These are phyloP conservation scores for Hippopotamyrus pictus DNA, from an alignment of 2,797 vertebrate genomes.

Conservation along the genomic window DNA sequence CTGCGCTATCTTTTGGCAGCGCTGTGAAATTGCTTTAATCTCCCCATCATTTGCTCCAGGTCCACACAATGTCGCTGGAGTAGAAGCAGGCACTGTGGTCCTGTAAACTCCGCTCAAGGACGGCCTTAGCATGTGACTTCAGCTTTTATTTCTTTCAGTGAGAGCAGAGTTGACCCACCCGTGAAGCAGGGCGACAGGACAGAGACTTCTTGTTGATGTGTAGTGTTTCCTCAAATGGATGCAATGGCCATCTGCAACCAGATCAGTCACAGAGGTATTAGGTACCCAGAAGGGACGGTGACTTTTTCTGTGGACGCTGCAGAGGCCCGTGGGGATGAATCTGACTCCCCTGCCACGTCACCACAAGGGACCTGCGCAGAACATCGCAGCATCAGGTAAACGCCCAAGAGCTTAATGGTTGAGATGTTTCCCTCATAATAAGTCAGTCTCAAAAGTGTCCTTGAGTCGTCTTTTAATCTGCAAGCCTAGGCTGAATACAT, in stretches of 20 bases:
- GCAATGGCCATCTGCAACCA: constrained; percentile 27
- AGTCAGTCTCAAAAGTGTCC: constrained; percentile 36
- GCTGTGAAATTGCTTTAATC: constrained; percentile 26
- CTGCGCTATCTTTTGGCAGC: neutral
- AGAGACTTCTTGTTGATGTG: neutral
- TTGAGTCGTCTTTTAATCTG: neutral
- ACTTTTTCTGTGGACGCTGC: constrained; percentile 27
- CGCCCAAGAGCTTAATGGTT: constrained; percentile 45
- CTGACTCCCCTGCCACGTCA: constrained; percentile 40
- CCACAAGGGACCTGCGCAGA: constrained; percentile 33
- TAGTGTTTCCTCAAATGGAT: constrained; percentile 27
- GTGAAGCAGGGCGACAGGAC: neutral
- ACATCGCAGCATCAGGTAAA: neutral
- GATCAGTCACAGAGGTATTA: constrained; percentile 42
- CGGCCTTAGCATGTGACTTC: neutral
- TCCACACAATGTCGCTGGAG: constrained; percentile 13
- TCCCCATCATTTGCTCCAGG: constrained; percentile 21
- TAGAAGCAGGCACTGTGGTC: neutral
- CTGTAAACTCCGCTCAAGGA: constrained; percentile 13
- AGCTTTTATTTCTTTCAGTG: neutral
- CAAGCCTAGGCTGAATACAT: neutral
- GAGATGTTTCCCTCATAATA: constrained; percentile 50
- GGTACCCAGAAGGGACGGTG: constrained; percentile 27
- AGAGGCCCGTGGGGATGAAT: constrained; percentile 26
- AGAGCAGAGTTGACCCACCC: neutral